These are phyloP conservation scores for Volucella inanis DNA, from an alignment of 2,888 invertebrate species.

Conservation along the genomic window DNA sequence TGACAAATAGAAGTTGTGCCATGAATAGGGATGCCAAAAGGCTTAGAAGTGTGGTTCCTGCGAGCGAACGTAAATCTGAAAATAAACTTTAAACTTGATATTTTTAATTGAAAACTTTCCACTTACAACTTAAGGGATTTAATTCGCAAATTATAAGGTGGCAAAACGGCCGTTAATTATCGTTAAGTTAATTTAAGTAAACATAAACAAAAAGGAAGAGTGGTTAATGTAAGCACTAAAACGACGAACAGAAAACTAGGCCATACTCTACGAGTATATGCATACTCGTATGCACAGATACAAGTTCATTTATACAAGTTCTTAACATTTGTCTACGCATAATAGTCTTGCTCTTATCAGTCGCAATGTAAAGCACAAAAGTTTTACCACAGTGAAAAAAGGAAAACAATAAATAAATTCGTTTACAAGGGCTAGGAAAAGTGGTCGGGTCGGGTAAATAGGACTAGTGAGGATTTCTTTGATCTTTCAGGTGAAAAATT, in stretches of 20 bases:
- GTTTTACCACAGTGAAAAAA: not conserved
- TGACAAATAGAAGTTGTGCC: slow-evolving; percentile 87
- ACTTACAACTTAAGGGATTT: slow-evolving; percentile 43
- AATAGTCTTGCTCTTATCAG: slow-evolving; percentile 8
- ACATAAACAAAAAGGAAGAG: slow-evolving; percentile 14
- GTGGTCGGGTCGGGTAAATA: slow-evolving; percentile 17
- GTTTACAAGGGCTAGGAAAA: not conserved
- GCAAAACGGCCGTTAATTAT: slow-evolving; percentile 53
- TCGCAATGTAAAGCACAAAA: slow-evolving; percentile 13
- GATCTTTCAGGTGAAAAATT: slow-evolving; percentile 60
- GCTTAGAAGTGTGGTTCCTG: slow-evolving; percentile 87
- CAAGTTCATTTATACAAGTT: no score
- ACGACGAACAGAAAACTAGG: not conserved
- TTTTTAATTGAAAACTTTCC: slow-evolving; percentile 56
- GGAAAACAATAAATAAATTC: slow-evolving; percentile 5
- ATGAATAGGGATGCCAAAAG: slow-evolving; percentile 87
- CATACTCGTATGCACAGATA: not conserved
- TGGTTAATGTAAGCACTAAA: slow-evolving; percentile 5
- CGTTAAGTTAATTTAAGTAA: slow-evolving; percentile 41
- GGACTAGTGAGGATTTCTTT: slow-evolving; percentile 34
- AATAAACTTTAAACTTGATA: slow-evolving; percentile 84
- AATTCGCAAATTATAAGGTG: slow-evolving; percentile 38
- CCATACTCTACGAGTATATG: no score
- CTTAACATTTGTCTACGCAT: not conserved
- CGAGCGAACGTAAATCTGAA: slow-evolving; percentile 87